phyloP scores from a whole-genome alignment of 2,797 vertebrate species.

The Bradypus variegatus region DNA sequence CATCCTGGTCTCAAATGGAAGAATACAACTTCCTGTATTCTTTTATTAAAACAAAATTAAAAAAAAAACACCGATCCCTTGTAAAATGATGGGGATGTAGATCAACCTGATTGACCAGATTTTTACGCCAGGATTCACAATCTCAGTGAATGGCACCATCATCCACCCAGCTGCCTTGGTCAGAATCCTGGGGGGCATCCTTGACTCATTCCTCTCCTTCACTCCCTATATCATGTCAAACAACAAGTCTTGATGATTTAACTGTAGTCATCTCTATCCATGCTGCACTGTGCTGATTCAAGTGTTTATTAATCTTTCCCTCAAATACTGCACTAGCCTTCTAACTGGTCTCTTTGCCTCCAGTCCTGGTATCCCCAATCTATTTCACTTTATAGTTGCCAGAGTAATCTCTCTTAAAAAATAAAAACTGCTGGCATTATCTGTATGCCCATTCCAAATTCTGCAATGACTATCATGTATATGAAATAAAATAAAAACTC shows the following conservation, averaged over 20 bases:
- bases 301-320: constrained; percentile 14
- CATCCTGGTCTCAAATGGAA: neutral
- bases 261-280: neutral
- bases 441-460: constrained; percentile 2
- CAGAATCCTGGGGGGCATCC: neutral
- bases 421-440: neutral
- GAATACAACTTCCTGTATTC: neutral
- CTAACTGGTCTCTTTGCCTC: constrained; percentile 7
- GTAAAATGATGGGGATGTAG: neutral
- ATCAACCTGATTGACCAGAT: neutral
- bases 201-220: neutral
- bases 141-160: neutral
- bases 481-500: constrained; percentile 13
- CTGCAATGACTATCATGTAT: neutral
- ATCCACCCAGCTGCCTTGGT: neutral
- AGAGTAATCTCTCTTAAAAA: constrained; percentile 41
- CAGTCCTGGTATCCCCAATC: neutral
- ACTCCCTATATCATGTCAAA: neutral
- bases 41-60: neutral
- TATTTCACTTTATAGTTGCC: constrained; percentile 11
- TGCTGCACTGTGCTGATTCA: neutral
- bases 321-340: neutral
- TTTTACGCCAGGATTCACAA: neutral
- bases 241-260: constrained; percentile 26
- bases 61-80: neutral